A percentile compares a stretch with the other conserved stretches of the same genome.
phyloP scores from a whole-genome alignment of 2,797 vertebrate species.

The Hydrocynus forskahlii region DNA sequence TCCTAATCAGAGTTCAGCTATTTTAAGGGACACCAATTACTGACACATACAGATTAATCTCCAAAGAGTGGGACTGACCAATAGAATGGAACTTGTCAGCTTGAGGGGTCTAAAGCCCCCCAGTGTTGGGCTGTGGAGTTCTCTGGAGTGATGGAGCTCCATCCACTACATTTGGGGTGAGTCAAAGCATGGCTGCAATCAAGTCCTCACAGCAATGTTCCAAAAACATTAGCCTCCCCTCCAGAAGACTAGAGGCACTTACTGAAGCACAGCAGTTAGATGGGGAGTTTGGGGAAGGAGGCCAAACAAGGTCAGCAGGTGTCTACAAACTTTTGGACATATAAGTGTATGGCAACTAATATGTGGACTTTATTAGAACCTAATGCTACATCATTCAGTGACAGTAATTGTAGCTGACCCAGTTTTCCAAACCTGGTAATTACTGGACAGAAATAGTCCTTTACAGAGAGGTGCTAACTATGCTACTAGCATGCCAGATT shows the following conservation, averaged over 20 bases:
- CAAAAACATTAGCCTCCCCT: no score
- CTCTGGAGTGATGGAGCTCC: no score
- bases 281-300: background rate
- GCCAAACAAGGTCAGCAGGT: background rate
- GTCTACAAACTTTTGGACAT: background rate
- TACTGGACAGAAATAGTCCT: constrained; percentile 30
- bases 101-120: no score
- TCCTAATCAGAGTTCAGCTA: no score
- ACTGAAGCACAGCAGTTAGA: no score
- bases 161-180: no score
- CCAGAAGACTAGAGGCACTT: no score
- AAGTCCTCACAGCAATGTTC: background rate
- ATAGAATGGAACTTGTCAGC: no score
- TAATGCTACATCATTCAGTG: background rate
- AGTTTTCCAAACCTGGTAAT: background rate
- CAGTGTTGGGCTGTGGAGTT: no score
- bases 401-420: background rate
- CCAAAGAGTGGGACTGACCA: no score
- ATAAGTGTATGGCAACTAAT: background rate
- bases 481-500: background rate
- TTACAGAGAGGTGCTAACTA: constrained; percentile 25
- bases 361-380: background rate
- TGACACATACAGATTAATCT: no score
- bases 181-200: background rate
- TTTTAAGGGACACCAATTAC: no score